Conservation (phyloP, 1,140 invertebrate species). For the Lysiphlebus fabarum region DNA sequence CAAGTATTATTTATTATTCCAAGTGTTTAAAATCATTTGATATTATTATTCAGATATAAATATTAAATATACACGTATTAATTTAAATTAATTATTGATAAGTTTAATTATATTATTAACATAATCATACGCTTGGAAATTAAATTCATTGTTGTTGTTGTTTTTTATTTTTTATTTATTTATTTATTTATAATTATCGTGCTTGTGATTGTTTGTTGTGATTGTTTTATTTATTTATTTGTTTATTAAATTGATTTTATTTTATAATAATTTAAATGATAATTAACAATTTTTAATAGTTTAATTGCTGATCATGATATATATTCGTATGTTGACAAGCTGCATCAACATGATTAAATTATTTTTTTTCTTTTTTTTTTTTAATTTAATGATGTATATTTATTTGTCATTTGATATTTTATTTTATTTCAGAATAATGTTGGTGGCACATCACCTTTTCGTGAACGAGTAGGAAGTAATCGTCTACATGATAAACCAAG, state of each 20-base stretch:
- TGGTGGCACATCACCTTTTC: constrained; percentile 73
- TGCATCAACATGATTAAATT: too few species aligned
- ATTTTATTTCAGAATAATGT: constrained; percentile 51
- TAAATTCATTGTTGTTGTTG: background rate
- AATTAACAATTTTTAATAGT: background rate
- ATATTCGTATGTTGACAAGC: too few species aligned
- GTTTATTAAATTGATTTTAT: background rate
- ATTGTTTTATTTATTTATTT: constrained; percentile 5
- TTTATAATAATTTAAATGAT: background rate
- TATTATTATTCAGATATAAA: too few species aligned
- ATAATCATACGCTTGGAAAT: background rate
- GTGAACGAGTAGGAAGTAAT: constrained; percentile 83
- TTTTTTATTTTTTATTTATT: too few species aligned
- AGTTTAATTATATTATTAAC: background rate
- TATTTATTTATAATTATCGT: too few species aligned
- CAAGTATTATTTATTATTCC: too few species aligned
- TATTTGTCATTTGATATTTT: background rate
- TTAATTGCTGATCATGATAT: too few species aligned
- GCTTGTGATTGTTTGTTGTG: too few species aligned
- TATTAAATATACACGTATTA: background rate
- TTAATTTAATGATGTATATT: constrained; percentile 17
- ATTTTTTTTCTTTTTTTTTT: constrained; percentile 26
- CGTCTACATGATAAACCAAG: constrained; percentile 76
- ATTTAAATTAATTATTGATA: background rate
- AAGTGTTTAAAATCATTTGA: too few species aligned